These are phyloP conservation scores for Xiphophorus couchianus DNA, from an alignment of 2,113 vertebrate genomes.

Conservation along the genomic window DNA sequence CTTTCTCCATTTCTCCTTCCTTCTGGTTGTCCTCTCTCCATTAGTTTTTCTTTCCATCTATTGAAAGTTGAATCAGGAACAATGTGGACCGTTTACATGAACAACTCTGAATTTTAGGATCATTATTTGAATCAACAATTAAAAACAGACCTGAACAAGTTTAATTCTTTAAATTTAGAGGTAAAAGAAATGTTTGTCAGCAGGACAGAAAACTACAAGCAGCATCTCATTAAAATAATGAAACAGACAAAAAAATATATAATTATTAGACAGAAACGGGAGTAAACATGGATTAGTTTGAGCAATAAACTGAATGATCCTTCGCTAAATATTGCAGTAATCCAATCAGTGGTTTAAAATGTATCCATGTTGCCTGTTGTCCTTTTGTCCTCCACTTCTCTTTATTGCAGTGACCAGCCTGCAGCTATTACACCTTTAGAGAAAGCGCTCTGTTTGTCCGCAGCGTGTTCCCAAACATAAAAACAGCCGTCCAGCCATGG, in stretches of 20 bases:
- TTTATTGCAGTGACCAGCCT: neutral
- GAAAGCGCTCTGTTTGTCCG: neutral
- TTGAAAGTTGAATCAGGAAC: too few species aligned
- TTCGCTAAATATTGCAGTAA: too few species aligned
- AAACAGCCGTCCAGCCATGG: neutral
- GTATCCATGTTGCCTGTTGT: neutral
- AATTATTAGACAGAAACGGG: too few species aligned
- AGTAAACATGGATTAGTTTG: neutral
- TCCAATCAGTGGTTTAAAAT: neutral
- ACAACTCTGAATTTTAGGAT: too few species aligned
- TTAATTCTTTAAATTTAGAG: neutral
- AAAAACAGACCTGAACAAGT: neutral
- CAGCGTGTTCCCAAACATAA: neutral
- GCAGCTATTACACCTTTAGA: neutral
- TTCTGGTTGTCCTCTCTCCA: too few species aligned
- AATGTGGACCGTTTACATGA: too few species aligned
- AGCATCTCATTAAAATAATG: neutral
- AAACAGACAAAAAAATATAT: neutral
- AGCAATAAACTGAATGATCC: neutral
- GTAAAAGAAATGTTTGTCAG: neutral
- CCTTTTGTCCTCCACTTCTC: neutral
- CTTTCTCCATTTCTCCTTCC: too few species aligned
- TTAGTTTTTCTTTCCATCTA: too few species aligned
- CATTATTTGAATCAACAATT: too few species aligned
- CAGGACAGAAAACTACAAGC: neutral